Evolutionary conservation across 1,140 invertebrate species (phyloP).

Genomic region (Andrena cerasifolii): DNA sequence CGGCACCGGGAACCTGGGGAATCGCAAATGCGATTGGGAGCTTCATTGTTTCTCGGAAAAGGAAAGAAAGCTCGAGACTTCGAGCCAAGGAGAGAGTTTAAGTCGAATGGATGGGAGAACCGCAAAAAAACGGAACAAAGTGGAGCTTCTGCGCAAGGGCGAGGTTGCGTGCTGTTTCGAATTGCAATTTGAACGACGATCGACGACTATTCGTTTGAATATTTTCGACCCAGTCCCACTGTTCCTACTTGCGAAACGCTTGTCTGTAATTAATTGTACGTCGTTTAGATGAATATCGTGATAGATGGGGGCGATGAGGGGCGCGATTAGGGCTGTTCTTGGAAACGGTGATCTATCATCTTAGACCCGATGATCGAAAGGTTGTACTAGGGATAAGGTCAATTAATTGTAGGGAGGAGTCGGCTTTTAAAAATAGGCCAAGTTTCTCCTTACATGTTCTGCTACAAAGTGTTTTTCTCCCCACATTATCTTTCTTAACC

Average conservation of each 20-base stretch:
- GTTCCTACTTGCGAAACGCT: not conserved
- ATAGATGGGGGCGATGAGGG: not conserved
- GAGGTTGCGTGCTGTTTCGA: conserved; percentile 58
- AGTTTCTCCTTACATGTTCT: no score
- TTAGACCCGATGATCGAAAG: not conserved
- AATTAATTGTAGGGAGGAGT: no score
- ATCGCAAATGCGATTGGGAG: conserved; percentile 76
- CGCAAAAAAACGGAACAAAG: not conserved
- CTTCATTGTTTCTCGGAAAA: conserved; percentile 72
- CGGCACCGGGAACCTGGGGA: conserved; percentile 55
- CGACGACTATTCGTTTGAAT: not conserved
- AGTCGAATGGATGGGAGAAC: conserved; percentile 23
- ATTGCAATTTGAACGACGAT: not conserved
- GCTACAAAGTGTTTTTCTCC: no score
- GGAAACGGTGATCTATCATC: not conserved
- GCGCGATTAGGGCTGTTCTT: not conserved
- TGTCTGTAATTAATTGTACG: not conserved
- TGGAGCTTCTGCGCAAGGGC: not conserved
- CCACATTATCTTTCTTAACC: no score
- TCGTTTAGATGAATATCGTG: conserved; percentile 15
- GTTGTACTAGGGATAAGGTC: not conserved
- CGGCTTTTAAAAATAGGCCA: no score
- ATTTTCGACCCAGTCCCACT: not conserved
- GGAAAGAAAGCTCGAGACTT: conserved; percentile 46
- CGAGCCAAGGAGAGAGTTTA: conserved; percentile 46